Conservation (phyloP, 2,797 vertebrate genomes). For the Allobates femoralis region DNA sequence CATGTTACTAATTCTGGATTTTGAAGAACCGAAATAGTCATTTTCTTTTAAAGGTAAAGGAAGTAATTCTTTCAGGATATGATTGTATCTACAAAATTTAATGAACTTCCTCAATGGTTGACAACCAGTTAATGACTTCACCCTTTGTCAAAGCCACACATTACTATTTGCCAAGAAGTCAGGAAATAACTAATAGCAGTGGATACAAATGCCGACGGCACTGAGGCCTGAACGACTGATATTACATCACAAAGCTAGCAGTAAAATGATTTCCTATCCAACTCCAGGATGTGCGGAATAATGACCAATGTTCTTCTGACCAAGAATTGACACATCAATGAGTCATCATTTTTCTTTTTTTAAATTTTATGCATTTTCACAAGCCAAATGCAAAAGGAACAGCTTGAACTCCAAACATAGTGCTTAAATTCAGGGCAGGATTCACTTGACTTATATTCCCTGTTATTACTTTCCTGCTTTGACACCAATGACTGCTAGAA, state of each 20-base stretch:
- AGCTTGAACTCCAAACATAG: not conserved
- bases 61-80: constrained; percentile 2
- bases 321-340: constrained; percentile 9
- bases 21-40: not conserved
- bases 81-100: not conserved
- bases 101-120: constrained; percentile 9
- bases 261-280: constrained; percentile 43
- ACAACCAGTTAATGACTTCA: constrained; percentile 9
- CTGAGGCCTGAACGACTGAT: not conserved
- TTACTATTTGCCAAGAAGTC: not conserved
- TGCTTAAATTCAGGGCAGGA: not conserved
- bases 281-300: constrained; percentile 11
- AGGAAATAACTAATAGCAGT: constrained; percentile 45
- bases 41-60: not conserved
- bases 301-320: not conserved
- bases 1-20: not conserved
- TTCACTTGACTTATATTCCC: no score
- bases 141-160: not conserved
- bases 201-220: not conserved
- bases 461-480: no score
- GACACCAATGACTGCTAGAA: not conserved
- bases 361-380: not conserved
- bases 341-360: not conserved
- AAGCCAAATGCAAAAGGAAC: not conserved
- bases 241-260: constrained; percentile 16